These are phyloP conservation scores for Ladona fulva DNA, from an alignment of 1,140 invertebrate genomes.

Conservation along the genomic window DNA sequence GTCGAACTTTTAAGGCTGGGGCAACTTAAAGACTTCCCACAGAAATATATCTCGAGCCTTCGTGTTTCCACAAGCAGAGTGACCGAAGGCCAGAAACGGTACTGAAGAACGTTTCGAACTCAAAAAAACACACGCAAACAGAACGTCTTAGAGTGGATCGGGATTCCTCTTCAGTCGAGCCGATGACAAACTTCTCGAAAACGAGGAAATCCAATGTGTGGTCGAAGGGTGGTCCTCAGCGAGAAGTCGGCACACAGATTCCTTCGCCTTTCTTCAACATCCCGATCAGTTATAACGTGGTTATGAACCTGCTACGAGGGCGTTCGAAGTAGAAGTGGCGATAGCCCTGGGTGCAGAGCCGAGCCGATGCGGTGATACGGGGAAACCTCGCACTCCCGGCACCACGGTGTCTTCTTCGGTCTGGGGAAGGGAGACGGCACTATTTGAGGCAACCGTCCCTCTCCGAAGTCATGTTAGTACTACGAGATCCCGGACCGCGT, in stretches of 20 bases:
- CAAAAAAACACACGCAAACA: no score
- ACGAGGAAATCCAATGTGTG: no score
- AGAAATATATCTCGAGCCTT: no score
- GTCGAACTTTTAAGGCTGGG: no score
- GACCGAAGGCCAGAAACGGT: no score
- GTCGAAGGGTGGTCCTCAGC: no score
- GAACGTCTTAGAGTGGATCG: no score
- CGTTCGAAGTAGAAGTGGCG: neutral
- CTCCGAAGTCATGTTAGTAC: constrained; percentile 17
- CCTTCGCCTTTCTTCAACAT: neutral
- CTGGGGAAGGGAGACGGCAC: neutral
- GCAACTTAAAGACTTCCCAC: no score
- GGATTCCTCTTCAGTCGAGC: no score
- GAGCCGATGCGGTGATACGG: neutral
- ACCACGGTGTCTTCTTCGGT: constrained; percentile 3
- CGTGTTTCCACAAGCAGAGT: no score
- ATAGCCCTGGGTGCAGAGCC: neutral
- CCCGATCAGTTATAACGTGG: neutral
- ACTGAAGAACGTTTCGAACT: no score
- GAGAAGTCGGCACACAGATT: neutral
- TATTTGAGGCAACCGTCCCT: neutral
- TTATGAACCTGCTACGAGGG: neutral
- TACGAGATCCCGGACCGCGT: constrained; percentile 22
- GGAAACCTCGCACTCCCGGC: neutral
- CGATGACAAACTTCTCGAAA: no score